These are phyloP conservation scores for Etheostoma nigrum DNA, from an alignment of 2,797 vertebrate species.

Conservation along the genomic window DNA sequence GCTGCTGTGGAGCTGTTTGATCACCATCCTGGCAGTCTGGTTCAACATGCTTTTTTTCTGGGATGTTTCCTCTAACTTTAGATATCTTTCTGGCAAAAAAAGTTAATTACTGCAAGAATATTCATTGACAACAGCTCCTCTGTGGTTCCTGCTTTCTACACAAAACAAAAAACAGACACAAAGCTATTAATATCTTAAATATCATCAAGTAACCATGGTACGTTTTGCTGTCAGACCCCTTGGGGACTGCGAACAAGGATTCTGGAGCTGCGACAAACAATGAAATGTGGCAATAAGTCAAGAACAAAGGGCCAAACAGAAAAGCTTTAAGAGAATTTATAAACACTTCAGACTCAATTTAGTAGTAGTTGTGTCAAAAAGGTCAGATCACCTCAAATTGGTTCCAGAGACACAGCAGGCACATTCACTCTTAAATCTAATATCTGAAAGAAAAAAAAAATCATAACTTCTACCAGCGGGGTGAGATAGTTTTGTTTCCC, in stretches of 20 bases:
- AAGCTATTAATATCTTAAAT: constrained; percentile 71
- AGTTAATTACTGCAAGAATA: constrained; percentile 72
- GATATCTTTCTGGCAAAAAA: constrained; percentile 56
- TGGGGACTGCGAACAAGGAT: constrained; percentile 21
- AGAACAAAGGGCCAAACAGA: constrained; percentile 59
- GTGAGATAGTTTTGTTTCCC: constrained; percentile 16
- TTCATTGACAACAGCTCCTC: constrained; percentile 55
- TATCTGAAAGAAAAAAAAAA: constrained; percentile 42
- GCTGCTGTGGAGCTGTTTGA: constrained; percentile 79
- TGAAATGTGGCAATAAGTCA: constrained; percentile 65
- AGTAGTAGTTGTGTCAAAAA: constrained; percentile 62
- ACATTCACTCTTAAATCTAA: constrained; percentile 17
- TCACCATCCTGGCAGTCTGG: constrained; percentile 67
- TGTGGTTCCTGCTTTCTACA: constrained; percentile 44
- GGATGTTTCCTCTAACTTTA: constrained; percentile 61
- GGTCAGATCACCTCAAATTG: constrained; percentile 77
- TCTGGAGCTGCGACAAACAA: constrained; percentile 60
- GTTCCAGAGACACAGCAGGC: constrained; percentile 69
- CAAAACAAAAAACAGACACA: neutral
- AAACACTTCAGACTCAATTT: constrained; percentile 78
- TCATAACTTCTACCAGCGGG: constrained; percentile 6
- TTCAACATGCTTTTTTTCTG: constrained; percentile 62
- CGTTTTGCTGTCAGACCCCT: constrained; percentile 42
- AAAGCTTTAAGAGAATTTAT: constrained; percentile 75
- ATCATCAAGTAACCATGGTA: constrained; percentile 52